Evolutionary conservation across 2,113 vertebrate genomes (phyloP), one percentile per base, ranked within the genome.

Genomic region (Echinops telfairi): DNA sequence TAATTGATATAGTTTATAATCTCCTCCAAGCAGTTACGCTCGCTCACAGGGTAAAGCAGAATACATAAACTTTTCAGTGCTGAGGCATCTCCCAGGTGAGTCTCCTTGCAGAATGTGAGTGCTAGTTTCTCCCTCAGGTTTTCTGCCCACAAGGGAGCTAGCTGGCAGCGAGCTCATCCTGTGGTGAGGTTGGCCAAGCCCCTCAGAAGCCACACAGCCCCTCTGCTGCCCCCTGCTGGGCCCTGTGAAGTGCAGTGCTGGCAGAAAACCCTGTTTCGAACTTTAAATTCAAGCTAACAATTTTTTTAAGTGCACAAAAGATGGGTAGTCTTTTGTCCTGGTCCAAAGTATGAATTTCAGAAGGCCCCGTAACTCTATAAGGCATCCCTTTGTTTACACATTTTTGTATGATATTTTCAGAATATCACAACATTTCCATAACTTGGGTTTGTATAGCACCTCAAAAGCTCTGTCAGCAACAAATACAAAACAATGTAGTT

Each of bases 401-500:
- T 58, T 96, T 95, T 97, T 95, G 66, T 98, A 97, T 88, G 78
- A 47, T 97, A 77, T 96, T 94, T 92, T 96, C 91, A 94, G 83
- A 92, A 92, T 91, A 97, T 95, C 93, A 94, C 96, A 94, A 94
- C 89, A 96, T 98, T 94, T 98, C 92, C 97, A 86, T 96, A 80
- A 71, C 38, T 96, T 95, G 75, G 40, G 73, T 92, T 94, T 95
- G 20, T 94, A 87, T 73, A 85, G 38, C 75, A 71, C 92, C 79
- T 90, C 83, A 88, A 92, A 95, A 96, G 38, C 73, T 92, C 95
- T 97, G 94, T 88, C 86, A 76, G 91, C 92, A 97, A 88, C 86
- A 96, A 96, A 96, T 96, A 85, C 95, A 97, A 92, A 96, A 95
- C 91, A 86, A 94, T 97, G 96, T 97, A 83, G 96, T 97, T 97